Conservation (phyloP, 2,113 vertebrate species). For the Octodon degus region DNA sequence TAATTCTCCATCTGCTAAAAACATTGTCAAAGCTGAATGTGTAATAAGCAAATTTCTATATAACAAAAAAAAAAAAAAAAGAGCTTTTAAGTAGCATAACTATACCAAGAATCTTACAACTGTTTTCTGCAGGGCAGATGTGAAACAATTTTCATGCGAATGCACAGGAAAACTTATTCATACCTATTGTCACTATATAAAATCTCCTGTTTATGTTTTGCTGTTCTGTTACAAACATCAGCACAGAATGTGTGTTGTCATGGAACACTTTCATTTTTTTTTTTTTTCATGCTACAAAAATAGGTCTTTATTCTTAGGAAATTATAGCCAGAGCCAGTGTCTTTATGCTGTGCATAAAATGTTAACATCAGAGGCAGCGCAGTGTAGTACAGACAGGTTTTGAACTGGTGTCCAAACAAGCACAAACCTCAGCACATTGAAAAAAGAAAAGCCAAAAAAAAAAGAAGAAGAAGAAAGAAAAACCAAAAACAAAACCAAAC, state of each 20-base stretch:
- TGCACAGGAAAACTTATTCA: neutral
- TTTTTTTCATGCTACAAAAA: conserved; percentile 82
- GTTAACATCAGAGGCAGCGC: conserved; percentile 85
- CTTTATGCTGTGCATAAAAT: conserved; percentile 85
- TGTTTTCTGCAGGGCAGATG: neutral
- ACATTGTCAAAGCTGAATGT: neutral
- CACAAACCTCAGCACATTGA: conserved; percentile 82
- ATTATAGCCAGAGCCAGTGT: conserved; percentile 85
- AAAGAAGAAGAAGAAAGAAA: too few relatives aligned
- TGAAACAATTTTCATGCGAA: conserved; percentile 8
- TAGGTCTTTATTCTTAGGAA: conserved; percentile 85
- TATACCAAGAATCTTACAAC: neutral
- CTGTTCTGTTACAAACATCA: neutral
- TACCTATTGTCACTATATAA: neutral
- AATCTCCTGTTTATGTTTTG: conserved; percentile 22
- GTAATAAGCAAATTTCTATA: neutral
- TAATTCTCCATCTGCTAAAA: neutral
- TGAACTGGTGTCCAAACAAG: conserved; percentile 84
- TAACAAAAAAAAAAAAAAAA: neutral
- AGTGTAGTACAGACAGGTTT: conserved; percentile 83
- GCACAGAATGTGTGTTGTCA: neutral
- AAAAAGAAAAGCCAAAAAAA: conserved; percentile 47
- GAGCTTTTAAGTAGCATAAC: neutral
- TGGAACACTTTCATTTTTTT: neutral
- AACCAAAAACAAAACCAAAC: neutral